Percentiles rank a stretch among this genome's conserved stretches.
phyloP scores from a whole-genome alignment of 2,888 invertebrate species.

The Eulithis prunata region DNA sequence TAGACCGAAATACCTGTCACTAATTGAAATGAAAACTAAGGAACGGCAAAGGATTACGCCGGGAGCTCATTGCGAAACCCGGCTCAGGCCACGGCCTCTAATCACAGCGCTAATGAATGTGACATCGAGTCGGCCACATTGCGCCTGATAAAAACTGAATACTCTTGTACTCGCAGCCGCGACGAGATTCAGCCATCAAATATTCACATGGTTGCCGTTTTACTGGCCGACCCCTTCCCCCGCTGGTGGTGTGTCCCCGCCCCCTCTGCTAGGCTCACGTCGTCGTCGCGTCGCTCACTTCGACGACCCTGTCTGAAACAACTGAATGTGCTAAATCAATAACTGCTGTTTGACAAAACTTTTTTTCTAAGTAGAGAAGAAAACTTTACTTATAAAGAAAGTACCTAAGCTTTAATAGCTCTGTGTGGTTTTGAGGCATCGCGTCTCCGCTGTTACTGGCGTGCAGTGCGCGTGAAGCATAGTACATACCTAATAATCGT shows the following conservation, averaged over 20 bases:
- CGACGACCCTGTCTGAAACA: constrained; percentile 74
- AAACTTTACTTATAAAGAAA: too few relatives aligned
- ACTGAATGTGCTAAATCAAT: constrained; percentile 82
- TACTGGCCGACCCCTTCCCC: constrained; percentile 60
- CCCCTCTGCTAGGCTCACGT: constrained; percentile 45
- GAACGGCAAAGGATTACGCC: constrained; percentile 41
- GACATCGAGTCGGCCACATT: constrained; percentile 49
- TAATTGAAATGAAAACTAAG: constrained; percentile 49
- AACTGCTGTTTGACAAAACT: constrained; percentile 75
- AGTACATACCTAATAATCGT: too few relatives aligned
- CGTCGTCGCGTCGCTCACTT: constrained; percentile 49
- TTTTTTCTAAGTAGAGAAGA: constrained; percentile 47
- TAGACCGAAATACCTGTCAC: constrained; percentile 6
- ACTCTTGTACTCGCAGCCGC: constrained; percentile 64
- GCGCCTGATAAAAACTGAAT: constrained; percentile 55
- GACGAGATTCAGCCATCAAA: constrained; percentile 80
- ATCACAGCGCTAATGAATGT: constrained; percentile 54
- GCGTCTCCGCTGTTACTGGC: too few relatives aligned
- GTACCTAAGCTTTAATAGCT: too few relatives aligned
- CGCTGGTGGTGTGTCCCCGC: constrained; percentile 41
- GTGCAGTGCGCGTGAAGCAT: too few relatives aligned
- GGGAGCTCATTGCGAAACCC: constrained; percentile 46
- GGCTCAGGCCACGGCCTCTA: constrained; percentile 42
- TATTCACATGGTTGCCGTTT: constrained; percentile 81
- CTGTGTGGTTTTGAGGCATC: too few relatives aligned